Percentiles rank a stretch among this genome's conserved stretches.
phyloP scores from a whole-genome alignment of 2,113 vertebrate species.

The Rhinoptilus africanus region DNA sequence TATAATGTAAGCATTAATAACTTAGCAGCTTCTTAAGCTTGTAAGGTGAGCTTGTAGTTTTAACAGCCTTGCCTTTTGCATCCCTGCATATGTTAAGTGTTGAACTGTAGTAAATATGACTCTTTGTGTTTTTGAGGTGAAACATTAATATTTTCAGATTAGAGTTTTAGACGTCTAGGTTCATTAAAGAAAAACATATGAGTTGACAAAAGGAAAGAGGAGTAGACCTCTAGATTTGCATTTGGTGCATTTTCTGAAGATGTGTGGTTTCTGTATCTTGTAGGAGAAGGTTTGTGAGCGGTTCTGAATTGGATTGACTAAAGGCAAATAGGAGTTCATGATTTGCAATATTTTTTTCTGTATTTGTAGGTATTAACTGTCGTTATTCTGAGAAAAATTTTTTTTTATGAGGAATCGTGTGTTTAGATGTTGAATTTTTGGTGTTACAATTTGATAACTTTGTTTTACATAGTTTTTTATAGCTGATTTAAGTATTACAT shows the following conservation, averaged over 20 bases:
- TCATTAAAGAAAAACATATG: neutral
- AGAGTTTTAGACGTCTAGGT: neutral
- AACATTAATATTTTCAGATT: neutral
- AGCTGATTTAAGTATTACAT: neutral
- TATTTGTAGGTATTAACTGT: neutral
- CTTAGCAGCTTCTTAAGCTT: neutral
- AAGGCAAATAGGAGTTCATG: neutral
- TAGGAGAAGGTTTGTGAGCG: neutral
- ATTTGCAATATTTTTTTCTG: neutral
- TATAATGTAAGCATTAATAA: neutral
- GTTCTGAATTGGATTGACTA: neutral
- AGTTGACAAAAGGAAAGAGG: neutral
- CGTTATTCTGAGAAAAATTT: neutral
- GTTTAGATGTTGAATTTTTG: neutral
- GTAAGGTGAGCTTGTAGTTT: neutral
- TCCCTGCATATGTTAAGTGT: neutral
- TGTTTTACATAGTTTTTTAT: neutral
- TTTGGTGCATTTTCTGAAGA: neutral
- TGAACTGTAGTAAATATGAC: neutral
- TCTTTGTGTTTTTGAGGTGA: neutral
- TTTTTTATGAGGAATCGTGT: neutral
- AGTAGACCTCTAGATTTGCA: neutral
- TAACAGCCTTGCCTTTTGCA: neutral
- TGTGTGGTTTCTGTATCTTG: neutral
- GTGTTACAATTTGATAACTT: neutral